Conservation (phyloP, 2,113 vertebrate genomes). For the Isichthys henryi region DNA sequence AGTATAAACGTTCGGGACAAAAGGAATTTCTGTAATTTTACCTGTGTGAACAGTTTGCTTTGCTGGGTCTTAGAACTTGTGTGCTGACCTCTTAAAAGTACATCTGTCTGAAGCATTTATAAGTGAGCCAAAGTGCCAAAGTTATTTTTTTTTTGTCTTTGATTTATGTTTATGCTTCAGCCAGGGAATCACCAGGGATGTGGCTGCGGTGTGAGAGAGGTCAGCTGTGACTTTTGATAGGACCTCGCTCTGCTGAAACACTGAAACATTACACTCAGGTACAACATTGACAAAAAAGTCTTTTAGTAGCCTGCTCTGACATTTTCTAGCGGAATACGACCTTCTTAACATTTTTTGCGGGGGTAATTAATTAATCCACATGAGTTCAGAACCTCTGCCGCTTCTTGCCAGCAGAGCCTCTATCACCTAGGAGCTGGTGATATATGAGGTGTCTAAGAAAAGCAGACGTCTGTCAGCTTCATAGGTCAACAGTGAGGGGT, state of each 20-base stretch:
- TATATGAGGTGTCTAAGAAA: constrained; percentile 41
- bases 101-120: not conserved
- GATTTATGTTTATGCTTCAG: not conserved
- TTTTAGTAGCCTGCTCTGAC: constrained; percentile 36
- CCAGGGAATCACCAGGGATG: not conserved
- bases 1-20: not conserved
- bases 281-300: constrained; percentile 36
- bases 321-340: constrained; percentile 47
- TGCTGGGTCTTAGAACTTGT: not conserved
- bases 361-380: constrained; percentile 63
- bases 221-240: not conserved
- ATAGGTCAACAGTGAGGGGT: constrained; percentile 45
- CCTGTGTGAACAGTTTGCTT: not conserved
- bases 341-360: constrained; percentile 51
- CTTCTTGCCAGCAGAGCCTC: constrained; percentile 23
- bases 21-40: not conserved
- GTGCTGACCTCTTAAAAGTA: not conserved
- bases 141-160: not conserved
- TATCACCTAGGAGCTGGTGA: constrained; percentile 45
- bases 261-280: not conserved
- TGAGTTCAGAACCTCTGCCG: constrained; percentile 40
- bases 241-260: not conserved
- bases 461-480: constrained; percentile 29
- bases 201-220: not conserved
- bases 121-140: not conserved